These are phyloP conservation scores for Julus scandinavius DNA, from an alignment of 2,888 invertebrate genomes.

Conservation along the genomic window DNA sequence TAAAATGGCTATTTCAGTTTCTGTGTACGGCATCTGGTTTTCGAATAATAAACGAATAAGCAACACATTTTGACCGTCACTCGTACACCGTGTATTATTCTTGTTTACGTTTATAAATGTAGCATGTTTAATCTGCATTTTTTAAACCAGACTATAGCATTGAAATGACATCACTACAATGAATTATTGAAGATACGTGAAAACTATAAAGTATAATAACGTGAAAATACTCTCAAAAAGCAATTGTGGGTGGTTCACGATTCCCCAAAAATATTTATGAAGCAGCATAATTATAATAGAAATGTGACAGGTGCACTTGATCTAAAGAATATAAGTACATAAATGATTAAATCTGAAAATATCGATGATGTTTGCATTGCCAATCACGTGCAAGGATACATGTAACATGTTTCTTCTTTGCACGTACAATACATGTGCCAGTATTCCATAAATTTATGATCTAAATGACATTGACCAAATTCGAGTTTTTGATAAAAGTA, in stretches of 20 bases:
- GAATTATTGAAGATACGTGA: neutral
- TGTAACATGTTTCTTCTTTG: too few relatives aligned
- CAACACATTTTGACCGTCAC: too few relatives aligned
- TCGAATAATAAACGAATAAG: too few relatives aligned
- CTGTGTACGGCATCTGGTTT: too few relatives aligned
- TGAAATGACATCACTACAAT: neutral
- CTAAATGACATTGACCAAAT: too few relatives aligned
- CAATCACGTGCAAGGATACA: neutral
- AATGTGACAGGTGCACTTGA: neutral
- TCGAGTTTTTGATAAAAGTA: too few relatives aligned
- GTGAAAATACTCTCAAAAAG: slow-evolving; percentile 21
- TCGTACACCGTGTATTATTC: too few relatives aligned
- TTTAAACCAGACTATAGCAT: neutral
- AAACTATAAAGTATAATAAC: neutral
- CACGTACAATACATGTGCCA: too few relatives aligned
- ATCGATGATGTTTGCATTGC: slow-evolving; percentile 1
- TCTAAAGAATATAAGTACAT: neutral
- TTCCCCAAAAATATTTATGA: neutral
- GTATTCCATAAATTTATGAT: too few relatives aligned
- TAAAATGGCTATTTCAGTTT: too few relatives aligned
- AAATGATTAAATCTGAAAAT: neutral
- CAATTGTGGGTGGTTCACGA: neutral
- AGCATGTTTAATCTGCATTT: neutral
- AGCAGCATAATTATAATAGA: too few relatives aligned
- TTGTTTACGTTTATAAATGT: neutral